Conservation (phyloP, 1,140 invertebrate species). For the Lucilia sericata region DNA sequence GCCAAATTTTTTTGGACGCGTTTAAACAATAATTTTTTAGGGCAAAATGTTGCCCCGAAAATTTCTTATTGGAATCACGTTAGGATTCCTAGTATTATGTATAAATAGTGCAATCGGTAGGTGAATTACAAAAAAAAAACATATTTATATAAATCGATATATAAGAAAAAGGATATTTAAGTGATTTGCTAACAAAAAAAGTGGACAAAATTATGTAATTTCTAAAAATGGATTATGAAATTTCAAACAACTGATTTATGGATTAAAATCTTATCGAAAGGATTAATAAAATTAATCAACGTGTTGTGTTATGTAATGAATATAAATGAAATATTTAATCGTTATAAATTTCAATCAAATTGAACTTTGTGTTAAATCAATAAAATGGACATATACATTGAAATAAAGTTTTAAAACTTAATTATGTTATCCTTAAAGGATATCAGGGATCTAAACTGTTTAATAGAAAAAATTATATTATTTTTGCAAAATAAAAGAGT, state of each 20-base stretch:
- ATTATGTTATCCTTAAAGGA: too few species aligned
- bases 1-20: constrained; percentile 53
- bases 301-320: background rate
- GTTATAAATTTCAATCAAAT: background rate
- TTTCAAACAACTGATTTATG: background rate
- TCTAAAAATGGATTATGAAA: background rate
- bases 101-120: constrained; percentile 55
- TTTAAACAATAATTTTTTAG: constrained; percentile 31
- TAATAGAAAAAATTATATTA: too few species aligned
- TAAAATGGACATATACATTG: background rate
- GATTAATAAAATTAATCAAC: background rate
- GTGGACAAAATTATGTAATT: background rate
- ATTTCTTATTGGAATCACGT: constrained; percentile 51
- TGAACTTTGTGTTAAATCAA: background rate
- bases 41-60: constrained; percentile 53
- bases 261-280: background rate
- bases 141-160: background rate
- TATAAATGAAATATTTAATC: background rate
- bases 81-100: constrained; percentile 53
- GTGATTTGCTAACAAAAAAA: constrained; percentile 31
- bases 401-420: too few species aligned
- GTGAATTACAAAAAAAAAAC: constrained; percentile 43
- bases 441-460: too few species aligned
- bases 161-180: background rate
- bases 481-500: too few species aligned